Percentiles rank a stretch among this genome's conserved stretches.
These are phyloP conservation scores for Urocynchramus pylzowi DNA, from an alignment of 2,113 vertebrate species.

Conservation along the genomic window DNA sequence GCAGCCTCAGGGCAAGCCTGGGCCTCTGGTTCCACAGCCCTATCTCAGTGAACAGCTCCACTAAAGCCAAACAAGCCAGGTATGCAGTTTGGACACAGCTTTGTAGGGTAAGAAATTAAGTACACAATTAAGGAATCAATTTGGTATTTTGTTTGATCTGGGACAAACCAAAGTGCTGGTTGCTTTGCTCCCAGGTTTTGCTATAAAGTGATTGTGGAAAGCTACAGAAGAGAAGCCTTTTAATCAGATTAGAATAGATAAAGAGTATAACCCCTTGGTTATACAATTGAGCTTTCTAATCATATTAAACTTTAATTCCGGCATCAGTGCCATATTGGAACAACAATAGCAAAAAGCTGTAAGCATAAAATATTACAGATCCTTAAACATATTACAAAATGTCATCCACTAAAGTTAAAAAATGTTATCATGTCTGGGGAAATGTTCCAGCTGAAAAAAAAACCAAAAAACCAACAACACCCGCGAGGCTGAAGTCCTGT, in stretches of 20 bases:
- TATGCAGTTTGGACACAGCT: not conserved
- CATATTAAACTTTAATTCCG: conserved; percentile 55
- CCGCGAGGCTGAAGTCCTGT: not conserved
- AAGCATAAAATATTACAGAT: conserved; percentile 53
- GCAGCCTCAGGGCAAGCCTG: not conserved
- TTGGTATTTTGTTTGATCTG: not conserved
- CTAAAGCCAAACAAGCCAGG: accelerated
- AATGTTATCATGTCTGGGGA: not conserved
- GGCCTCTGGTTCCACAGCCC: not conserved
- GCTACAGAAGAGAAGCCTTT: conserved; percentile 49
- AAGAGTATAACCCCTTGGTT: conserved; percentile 55
- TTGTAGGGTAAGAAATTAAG: not conserved
- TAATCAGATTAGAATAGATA: conserved; percentile 66
- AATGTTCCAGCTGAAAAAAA: not conserved
- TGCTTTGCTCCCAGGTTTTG: conserved; percentile 35
- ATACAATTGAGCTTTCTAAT: conserved; percentile 65
- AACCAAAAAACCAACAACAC: not conserved
- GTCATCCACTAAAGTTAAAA: conserved; percentile 47
- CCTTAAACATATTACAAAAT: conserved; percentile 59
- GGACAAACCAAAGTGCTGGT: not conserved
- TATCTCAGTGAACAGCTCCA: not conserved
- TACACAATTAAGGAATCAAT: not conserved
- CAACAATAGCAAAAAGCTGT: conserved; percentile 45
- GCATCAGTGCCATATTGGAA: conserved; percentile 53
- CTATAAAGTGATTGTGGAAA: conserved; percentile 36